Conservation (phyloP, 2,113 vertebrate species). For the Scomber colias region DNA sequence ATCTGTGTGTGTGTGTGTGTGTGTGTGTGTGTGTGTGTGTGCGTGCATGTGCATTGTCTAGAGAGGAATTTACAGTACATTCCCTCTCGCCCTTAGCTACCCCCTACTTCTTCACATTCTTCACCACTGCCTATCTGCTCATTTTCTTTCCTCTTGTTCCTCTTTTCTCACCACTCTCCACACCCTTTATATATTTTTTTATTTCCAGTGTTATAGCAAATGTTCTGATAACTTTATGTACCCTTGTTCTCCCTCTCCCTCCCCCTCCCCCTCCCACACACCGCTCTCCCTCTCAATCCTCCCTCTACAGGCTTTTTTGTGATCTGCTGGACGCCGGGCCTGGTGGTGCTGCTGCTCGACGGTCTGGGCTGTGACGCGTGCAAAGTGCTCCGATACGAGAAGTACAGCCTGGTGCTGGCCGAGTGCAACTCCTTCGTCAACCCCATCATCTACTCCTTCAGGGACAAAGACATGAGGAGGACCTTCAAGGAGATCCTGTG, state of each 20-base stretch:
- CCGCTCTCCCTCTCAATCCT: no score
- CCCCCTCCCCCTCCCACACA: neutral
- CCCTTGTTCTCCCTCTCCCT: neutral
- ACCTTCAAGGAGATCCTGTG: slow-evolving; percentile 83
- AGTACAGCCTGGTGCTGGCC: slow-evolving; percentile 84
- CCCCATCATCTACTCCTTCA: slow-evolving; percentile 86
- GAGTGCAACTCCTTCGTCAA: slow-evolving; percentile 86
- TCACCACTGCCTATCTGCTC: slow-evolving; percentile 15
- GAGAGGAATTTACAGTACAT: slow-evolving; percentile 56
- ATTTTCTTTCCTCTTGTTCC: slow-evolving; percentile 18
- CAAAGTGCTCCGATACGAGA: slow-evolving; percentile 76
- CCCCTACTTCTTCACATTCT: slow-evolving; percentile 45
- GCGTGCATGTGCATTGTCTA: slow-evolving; percentile 18
- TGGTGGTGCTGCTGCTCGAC: slow-evolving; percentile 90
- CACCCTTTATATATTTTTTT: neutral
- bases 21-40: slow-evolving; percentile 59
- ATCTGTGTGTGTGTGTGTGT: slow-evolving; percentile 80
- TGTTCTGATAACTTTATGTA: slow-evolving; percentile 6
- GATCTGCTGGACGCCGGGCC: slow-evolving; percentile 92
- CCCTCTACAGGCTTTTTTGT: slow-evolving; percentile 79
- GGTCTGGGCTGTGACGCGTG: slow-evolving; percentile 49
- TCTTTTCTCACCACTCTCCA: neutral
- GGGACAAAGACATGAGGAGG: slow-evolving; percentile 82
- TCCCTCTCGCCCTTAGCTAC: slow-evolving; percentile 9
- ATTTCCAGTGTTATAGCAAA: neutral